A percentile compares a stretch with the other conserved stretches of the same genome.
Evolutionary conservation across 2,888 invertebrate species (phyloP).

Genomic region (Pardosa pseudoannulata): DNA sequence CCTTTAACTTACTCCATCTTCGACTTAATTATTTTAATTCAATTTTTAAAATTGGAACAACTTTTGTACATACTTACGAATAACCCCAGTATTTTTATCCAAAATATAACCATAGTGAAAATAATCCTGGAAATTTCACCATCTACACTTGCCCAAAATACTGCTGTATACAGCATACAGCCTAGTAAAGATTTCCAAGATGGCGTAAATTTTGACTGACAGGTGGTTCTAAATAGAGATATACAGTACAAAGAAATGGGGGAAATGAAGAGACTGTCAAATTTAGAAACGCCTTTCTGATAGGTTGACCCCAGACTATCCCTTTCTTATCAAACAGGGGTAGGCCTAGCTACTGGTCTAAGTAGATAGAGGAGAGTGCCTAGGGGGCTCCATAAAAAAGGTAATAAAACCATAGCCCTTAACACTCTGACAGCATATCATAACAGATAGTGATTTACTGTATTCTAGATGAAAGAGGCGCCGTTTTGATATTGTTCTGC

Average conservation of each 20-base stretch:
- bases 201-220: conserved; percentile 24
- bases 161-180: neutral
- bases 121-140: too few relatives aligned
- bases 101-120: too few relatives aligned
- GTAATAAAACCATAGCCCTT: conserved; percentile 20
- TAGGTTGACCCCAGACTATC: conserved; percentile 38
- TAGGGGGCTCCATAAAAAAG: neutral
- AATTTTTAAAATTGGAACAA: too few relatives aligned
- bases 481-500: neutral
- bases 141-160: too few relatives aligned
- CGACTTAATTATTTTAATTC: too few relatives aligned
- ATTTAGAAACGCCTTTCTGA: conserved; percentile 45
- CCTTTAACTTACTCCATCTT: too few relatives aligned
- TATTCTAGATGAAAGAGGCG: neutral
- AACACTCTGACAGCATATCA: neutral
- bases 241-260: conserved; percentile 11
- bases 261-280: conserved; percentile 42
- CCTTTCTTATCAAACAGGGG: conserved; percentile 12
- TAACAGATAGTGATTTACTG: neutral
- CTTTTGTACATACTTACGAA: too few relatives aligned
- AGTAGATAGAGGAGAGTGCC: neutral
- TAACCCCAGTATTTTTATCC: too few relatives aligned
- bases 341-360: conserved; percentile 54
- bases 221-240: conserved; percentile 42
- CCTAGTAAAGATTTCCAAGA: conserved; percentile 11